Base-by-base conservation (phyloP, 2,797 vertebrate species). In the Sphenopsis melanotis region DNA sequence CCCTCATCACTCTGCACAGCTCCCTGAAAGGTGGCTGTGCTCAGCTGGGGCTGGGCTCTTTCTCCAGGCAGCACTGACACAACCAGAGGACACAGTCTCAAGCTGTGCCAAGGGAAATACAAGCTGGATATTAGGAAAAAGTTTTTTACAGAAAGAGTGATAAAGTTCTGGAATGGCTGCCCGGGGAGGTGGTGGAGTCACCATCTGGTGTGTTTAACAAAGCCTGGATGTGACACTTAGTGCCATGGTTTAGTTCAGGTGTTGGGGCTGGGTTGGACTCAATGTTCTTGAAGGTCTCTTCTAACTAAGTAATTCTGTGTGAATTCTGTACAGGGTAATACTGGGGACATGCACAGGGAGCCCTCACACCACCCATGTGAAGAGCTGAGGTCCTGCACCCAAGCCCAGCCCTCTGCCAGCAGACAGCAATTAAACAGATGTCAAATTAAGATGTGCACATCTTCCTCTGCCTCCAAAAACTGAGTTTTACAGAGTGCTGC, bases 311-410 rank as follows among this genome's bases (percentile, higher is more conserved):
- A 14, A 15, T 55, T 55, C 53, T 55, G 32, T 34, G n/a, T 56
- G 21, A 56, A 23, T 56, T 34, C n/a, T 56, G 26, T 15, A 24
- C 32, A 42, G n/a, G 57, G 30, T 1, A 2, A n/a, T 10, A 3
- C 0, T 6, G 21, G 12, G 26, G 24, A 21, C 41, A 29, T 0
- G 2, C 2, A 2, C n/a, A 19, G 55, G 23, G 27, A 24, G 26
- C 14, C 32, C 72, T 52, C 26, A 6, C 50, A 87, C 55, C 9
- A 8, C 30, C 20, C 24, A 8, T 6, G 47, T 10, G 16, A n/a
- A 42, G 34, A 65, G 50, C 26, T 42, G 11, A 66, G 24, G 53
- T 6, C 17, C 29, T 32, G 49, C 0, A 44, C 16, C 9, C 1
- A 1, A 55, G 12, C 6, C 21, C 65, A 78, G 23, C 14, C 26